Evolutionary conservation across 2,888 invertebrate genomes (phyloP).

Genomic region (Drosophila austrosaltans): DNA sequence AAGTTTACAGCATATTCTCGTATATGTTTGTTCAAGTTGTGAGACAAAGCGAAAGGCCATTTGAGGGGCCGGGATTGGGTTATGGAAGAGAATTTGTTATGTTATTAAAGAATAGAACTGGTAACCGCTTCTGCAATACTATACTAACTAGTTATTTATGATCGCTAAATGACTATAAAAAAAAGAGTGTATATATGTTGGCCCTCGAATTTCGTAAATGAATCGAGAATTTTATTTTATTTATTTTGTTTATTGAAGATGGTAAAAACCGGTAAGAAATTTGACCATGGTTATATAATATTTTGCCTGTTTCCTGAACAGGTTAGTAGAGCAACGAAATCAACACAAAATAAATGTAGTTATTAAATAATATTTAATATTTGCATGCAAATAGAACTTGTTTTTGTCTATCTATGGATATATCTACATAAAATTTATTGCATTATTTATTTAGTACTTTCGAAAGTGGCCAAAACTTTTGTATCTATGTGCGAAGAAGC

Average conservation of each 20-base stretch:
- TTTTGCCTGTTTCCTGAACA: slow-evolving; percentile 32
- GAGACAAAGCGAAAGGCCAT: slow-evolving; percentile 6
- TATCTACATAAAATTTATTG: slow-evolving; percentile 4
- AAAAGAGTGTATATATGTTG: slow-evolving; percentile 3
- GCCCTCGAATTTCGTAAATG: slow-evolving; percentile 17
- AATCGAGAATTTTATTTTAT: slow-evolving; percentile 28
- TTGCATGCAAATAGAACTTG: slow-evolving; percentile 10
- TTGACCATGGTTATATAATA: slow-evolving; percentile 33
- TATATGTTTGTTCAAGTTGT: slow-evolving; percentile 8
- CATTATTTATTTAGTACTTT: slow-evolving; percentile 5
- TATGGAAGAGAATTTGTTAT: slow-evolving; percentile 3
- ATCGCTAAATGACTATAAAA: slow-evolving; percentile 45
- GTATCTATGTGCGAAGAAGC: slow-evolving; percentile 2
- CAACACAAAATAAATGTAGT: not conserved
- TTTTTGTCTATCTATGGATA: not conserved
- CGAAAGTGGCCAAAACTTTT: not conserved
- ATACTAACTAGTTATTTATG: slow-evolving; percentile 39
- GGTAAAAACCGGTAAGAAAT: slow-evolving; percentile 34
- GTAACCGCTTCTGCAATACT: slow-evolving; percentile 21
- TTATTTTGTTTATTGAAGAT: slow-evolving; percentile 21
- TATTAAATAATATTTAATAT: slow-evolving; percentile 18
- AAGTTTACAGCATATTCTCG: slow-evolving; percentile 25
- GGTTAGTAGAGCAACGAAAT: slow-evolving; percentile 38
- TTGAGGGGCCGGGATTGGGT: not conserved
- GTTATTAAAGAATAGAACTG: slow-evolving; percentile 35